Percentiles rank a stretch among this genome's conserved stretches.
Evolutionary conservation across 2,888 invertebrate species (phyloP).

Genomic region (Acanthosepion esculentum): DNA sequence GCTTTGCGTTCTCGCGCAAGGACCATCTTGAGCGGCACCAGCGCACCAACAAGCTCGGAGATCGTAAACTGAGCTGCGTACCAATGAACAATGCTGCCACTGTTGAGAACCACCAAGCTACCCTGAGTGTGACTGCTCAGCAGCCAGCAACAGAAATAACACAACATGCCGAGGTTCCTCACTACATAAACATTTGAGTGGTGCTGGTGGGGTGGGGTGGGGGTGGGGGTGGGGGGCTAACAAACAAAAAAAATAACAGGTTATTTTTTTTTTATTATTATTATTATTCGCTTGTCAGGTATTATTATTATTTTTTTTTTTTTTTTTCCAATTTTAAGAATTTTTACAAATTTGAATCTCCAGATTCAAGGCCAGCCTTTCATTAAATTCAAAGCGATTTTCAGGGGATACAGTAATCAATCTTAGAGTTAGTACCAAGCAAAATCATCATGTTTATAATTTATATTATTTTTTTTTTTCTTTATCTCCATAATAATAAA

Average conservation of each 20-base stretch:
- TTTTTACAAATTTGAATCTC: neutral
- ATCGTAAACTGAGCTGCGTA: conserved; percentile 41
- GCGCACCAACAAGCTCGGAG: conserved; percentile 39
- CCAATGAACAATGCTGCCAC: conserved; percentile 37
- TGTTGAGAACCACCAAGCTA: conserved; percentile 2
- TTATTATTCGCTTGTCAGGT: neutral
- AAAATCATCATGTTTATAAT: neutral
- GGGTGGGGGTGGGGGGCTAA: too few relatives aligned
- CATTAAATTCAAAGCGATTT: neutral
- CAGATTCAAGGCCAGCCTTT: neutral
- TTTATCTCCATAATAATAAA: too few relatives aligned
- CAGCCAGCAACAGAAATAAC: conserved; percentile 3
- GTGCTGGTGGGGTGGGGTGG: neutral
- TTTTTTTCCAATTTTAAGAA: neutral
- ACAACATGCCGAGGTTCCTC: neutral
- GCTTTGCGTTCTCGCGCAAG: conserved; percentile 36
- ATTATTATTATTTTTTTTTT: neutral
- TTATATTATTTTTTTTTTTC: too few relatives aligned
- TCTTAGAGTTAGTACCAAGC: neutral
- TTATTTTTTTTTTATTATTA: neutral
- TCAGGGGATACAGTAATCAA: neutral
- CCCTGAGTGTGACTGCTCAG: neutral
- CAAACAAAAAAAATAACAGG: too few relatives aligned
- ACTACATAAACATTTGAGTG: conserved; percentile 35
- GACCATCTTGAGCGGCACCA: conserved; percentile 43